These are phyloP conservation scores for Arizona elegans DNA, from an alignment of 2,113 vertebrate species.

Conservation along the genomic window DNA sequence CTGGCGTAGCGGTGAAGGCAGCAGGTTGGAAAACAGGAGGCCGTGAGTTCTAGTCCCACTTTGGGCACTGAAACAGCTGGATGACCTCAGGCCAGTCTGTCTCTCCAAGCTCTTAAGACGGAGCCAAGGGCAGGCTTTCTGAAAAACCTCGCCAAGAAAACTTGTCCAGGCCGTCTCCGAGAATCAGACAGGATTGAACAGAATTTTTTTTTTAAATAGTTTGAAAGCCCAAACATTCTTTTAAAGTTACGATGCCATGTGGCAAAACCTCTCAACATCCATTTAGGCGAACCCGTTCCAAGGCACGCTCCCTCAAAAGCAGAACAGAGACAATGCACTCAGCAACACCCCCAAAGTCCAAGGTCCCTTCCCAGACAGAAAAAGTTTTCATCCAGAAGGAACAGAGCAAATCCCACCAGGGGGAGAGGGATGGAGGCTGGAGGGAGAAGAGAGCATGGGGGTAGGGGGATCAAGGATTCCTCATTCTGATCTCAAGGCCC, in stretches of 20 bases:
- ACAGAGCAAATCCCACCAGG: slow-evolving; percentile 7
- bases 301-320: background rate
- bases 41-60: background rate
- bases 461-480: background rate
- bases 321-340: background rate
- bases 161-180: background rate
- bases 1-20: too few relatives aligned
- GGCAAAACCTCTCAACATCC: background rate
- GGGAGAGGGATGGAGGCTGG: background rate
- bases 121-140: background rate
- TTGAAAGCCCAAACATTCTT: background rate
- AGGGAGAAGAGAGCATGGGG: too few relatives aligned
- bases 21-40: too few relatives aligned
- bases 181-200: background rate
- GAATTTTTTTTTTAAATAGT: background rate
- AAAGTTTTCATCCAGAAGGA: background rate
- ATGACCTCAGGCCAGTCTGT: background rate
- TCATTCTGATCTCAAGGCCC: background rate
- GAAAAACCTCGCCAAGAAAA: background rate
- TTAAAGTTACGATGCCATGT: background rate
- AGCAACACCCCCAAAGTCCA: background rate
- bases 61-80: background rate
- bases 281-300: background rate
- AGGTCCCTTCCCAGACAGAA: background rate
- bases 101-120: background rate